Conservation (phyloP, 2,797 vertebrate genomes). For the Pipistrellus pipistrellus region DNA sequence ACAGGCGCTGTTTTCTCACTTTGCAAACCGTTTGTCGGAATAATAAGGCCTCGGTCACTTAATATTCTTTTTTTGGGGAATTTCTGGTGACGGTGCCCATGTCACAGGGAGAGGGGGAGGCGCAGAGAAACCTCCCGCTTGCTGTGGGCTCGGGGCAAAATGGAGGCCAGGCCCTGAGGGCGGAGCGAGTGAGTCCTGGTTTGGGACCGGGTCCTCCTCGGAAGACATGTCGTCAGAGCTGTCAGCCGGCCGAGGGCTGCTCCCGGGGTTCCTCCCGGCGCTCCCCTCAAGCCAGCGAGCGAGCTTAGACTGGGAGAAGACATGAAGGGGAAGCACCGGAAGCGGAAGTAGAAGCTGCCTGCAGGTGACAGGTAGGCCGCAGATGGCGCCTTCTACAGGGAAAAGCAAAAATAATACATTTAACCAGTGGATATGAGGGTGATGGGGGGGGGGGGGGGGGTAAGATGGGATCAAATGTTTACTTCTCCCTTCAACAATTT, state of each 20-base stretch:
- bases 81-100: background rate
- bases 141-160: background rate
- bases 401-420: background rate
- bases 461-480: no score
- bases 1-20: fast-evolving
- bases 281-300: background rate
- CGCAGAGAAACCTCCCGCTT: background rate
- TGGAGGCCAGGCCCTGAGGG: background rate
- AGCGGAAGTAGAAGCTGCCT: background rate
- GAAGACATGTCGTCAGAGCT: background rate
- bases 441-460: no score
- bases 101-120: background rate
- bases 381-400: background rate
- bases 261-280: background rate
- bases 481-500: no score
- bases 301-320: background rate
- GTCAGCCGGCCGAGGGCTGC: background rate
- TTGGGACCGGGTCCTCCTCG: background rate
- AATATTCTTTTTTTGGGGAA: background rate
- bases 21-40: background rate
- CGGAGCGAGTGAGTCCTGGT: background rate
- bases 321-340: background rate
- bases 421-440: no score
- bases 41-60: background rate
- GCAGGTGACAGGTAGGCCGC: background rate